A percentile compares a stretch with the other conserved stretches of the same genome.
Evolutionary conservation across 2,797 vertebrate species (phyloP).

Genomic region (Botia kubotai): DNA sequence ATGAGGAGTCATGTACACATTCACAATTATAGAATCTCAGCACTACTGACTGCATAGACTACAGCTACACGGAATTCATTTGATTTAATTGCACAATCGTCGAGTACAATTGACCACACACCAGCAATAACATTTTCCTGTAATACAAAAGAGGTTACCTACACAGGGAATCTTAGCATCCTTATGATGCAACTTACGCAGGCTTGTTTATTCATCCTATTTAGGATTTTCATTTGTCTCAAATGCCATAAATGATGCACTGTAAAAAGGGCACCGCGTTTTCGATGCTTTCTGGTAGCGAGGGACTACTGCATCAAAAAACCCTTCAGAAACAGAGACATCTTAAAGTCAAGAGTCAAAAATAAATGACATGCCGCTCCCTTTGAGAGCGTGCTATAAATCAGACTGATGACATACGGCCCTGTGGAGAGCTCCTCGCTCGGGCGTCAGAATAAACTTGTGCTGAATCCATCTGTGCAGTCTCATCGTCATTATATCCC

Average conservation of each 20-base stretch:
- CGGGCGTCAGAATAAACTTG: constrained; percentile 66
- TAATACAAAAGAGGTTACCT: constrained; percentile 36
- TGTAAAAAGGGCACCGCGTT: neutral
- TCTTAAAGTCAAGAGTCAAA: constrained; percentile 51
- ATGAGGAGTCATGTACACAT: constrained; percentile 56
- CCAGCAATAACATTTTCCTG: constrained; percentile 48
- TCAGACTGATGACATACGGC: constrained; percentile 63
- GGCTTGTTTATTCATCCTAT: neutral
- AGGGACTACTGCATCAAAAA: neutral
- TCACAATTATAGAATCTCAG: constrained; percentile 64
- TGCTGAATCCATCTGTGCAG: constrained; percentile 66
- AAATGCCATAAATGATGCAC: neutral
- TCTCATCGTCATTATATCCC: constrained; percentile 67
- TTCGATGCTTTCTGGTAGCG: neutral
- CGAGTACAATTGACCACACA: constrained; percentile 57
- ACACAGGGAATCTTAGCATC: constrained; percentile 44
- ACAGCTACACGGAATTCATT: constrained; percentile 14
- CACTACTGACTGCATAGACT: constrained; percentile 55
- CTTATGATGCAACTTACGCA: neutral
- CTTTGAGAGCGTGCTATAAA: constrained; percentile 59
- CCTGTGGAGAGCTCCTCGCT: constrained; percentile 68
- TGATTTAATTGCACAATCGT: constrained; percentile 59
- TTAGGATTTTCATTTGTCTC: neutral
- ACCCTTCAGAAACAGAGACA: constrained; percentile 18
- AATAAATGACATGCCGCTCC: constrained; percentile 48